A percentile compares a stretch with the other conserved stretches of the same genome.
Conservation (phyloP, 2,797 vertebrate genomes). For the Poeciliopsis paucimaculata region DNA sequence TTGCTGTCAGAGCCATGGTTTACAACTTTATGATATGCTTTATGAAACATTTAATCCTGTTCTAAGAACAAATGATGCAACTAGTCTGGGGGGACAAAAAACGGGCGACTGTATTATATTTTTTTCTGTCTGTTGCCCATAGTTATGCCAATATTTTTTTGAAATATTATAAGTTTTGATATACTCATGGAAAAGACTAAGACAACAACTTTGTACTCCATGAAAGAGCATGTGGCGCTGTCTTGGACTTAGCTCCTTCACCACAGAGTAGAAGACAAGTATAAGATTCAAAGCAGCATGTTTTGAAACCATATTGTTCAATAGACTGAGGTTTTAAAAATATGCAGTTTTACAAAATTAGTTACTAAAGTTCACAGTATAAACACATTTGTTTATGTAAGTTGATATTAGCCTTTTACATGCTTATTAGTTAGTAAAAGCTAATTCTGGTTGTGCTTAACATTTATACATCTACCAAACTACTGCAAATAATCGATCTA, state of each 20-base stretch:
- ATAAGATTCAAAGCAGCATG: neutral
- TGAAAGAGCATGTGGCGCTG: neutral
- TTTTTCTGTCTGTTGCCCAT: no score
- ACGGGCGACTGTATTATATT: no score
- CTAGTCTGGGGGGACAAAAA: no score
- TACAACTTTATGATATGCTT: no score
- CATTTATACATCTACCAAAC: neutral
- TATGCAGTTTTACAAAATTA: neutral
- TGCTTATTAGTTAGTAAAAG: neutral
- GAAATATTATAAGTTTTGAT: no score
- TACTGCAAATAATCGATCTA: neutral
- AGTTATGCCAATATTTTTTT: no score
- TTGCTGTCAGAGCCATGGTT: no score
- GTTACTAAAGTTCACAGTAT: neutral
- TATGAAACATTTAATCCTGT: no score
- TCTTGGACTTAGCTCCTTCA: neutral
- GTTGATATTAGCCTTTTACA: neutral
- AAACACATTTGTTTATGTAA: neutral
- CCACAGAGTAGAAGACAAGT: neutral
- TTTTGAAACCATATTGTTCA: neutral
- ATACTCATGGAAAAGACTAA: neutral
- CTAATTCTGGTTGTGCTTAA: neutral
- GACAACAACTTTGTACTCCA: neutral
- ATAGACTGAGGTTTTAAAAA: neutral
- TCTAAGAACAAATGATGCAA: no score